These are phyloP conservation scores for Sycophila texana DNA, from an alignment of 2,888 invertebrate genomes.

Conservation along the genomic window DNA sequence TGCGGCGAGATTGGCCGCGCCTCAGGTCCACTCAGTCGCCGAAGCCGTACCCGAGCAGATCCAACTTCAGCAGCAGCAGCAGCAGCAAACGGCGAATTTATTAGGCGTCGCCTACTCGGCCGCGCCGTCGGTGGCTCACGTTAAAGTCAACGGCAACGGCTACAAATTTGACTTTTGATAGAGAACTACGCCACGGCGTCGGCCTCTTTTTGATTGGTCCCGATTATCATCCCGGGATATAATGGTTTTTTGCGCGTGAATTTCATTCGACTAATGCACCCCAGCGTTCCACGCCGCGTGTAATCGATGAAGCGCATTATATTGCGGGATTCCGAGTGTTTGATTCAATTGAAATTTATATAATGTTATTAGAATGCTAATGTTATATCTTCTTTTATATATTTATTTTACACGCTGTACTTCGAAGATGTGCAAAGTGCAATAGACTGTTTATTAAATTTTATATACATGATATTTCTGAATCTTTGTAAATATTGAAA, in stretches of 20 bases:
- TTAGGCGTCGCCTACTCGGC: slow-evolving; percentile 75
- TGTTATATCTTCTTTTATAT: no score
- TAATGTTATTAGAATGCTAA: no score
- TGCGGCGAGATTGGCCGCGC: slow-evolving; percentile 60
- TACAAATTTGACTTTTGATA: slow-evolving; percentile 69
- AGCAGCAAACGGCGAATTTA: slow-evolving; percentile 63
- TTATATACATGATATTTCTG: no score
- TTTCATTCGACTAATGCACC: no score
- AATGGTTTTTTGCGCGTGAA: not conserved
- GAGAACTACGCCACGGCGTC: not conserved
- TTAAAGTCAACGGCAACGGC: slow-evolving; percentile 75
- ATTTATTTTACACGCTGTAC: no score
- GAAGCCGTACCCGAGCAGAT: slow-evolving; percentile 1
- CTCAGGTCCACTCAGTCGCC: not conserved
- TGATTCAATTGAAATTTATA: no score
- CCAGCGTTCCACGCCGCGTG: no score
- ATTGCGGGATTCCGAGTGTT: no score
- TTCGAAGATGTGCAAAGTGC: no score
- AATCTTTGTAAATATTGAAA: no score
- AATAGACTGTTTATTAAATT: no score
- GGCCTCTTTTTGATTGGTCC: not conserved
- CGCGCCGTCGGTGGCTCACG: slow-evolving; percentile 76
- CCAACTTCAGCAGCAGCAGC: slow-evolving; percentile 36
- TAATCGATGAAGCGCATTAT: no score
- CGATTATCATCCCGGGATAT: not conserved